A percentile compares a stretch with the other conserved stretches of the same genome.
Conservation (phyloP, 2,113 vertebrate species). For the Pantherophis guttatus region DNA sequence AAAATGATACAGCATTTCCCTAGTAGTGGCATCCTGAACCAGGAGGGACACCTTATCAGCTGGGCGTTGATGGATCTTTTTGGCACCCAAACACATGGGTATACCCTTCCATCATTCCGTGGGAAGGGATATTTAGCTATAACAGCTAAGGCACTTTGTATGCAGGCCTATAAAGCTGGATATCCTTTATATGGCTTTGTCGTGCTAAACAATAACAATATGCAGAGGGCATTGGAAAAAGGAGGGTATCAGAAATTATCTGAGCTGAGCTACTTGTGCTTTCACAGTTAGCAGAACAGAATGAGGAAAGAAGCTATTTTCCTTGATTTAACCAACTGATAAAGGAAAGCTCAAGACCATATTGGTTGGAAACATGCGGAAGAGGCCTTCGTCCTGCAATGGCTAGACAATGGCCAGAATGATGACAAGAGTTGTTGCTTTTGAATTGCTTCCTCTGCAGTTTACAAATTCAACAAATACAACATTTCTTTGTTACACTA, state of each 20-base stretch:
- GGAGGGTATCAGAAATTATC: background rate
- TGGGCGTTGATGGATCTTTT: background rate
- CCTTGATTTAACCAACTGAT: background rate
- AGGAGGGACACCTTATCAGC: background rate
- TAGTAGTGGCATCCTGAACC: background rate
- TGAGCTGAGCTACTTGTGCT: background rate
- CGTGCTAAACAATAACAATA: background rate
- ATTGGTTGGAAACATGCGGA: too few species aligned
- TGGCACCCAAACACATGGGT: background rate
- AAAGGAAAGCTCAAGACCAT: too few species aligned
- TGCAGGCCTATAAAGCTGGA: background rate
- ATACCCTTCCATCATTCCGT: background rate
- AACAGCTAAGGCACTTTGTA: rapidly evolving
- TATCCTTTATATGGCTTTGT: slow-evolving; percentile 34
- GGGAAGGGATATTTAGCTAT: rapidly evolving
- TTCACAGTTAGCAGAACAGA: background rate
- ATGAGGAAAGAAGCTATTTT: background rate
- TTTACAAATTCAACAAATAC: background rate
- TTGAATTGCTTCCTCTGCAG: background rate
- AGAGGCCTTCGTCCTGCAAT: too few species aligned
- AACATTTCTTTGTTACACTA: background rate
- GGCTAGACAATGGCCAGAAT: too few species aligned
- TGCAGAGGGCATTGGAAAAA: background rate
- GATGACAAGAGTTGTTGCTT: background rate
- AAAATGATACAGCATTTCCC: background rate